Percentiles rank a stretch among this genome's conserved stretches.
These are phyloP conservation scores for Philhelius pedissequus DNA, from an alignment of 2,888 invertebrate species.

Conservation along the genomic window DNA sequence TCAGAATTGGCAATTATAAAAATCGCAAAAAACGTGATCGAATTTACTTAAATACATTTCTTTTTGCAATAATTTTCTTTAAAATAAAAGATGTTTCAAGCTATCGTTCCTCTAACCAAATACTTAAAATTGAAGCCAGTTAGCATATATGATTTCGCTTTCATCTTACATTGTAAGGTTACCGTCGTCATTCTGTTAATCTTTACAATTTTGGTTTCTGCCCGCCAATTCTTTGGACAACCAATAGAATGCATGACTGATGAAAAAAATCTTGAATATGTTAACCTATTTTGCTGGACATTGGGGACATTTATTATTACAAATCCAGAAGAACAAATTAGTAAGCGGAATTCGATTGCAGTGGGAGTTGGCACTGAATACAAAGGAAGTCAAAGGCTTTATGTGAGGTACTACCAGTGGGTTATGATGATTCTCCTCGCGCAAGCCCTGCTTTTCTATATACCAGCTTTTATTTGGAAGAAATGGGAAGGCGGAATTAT, in stretches of 20 bases:
- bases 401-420: conserved; percentile 78
- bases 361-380: conserved; percentile 74
- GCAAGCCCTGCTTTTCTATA: conserved; percentile 75
- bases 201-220: conserved; percentile 87
- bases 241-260: conserved; percentile 87
- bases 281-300: conserved; percentile 90
- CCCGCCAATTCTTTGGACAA: conserved; percentile 91
- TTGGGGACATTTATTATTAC: conserved; percentile 84
- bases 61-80: neutral
- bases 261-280: conserved; percentile 81
- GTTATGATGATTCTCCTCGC: conserved; percentile 75
- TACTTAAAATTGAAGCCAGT: conserved; percentile 83
- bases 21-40: no score
- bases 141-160: conserved; percentile 87
- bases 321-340: conserved; percentile 77
- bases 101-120: conserved; percentile 82
- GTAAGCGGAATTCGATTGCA: conserved; percentile 70
- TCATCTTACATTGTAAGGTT: conserved; percentile 86
- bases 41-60: neutral
- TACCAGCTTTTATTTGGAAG: conserved; percentile 77
- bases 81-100: conserved; percentile 81
- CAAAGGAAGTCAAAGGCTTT: conserved; percentile 72
- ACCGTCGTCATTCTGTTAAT: conserved; percentile 86
- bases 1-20: no score
- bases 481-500: conserved; percentile 79